Evolutionary conservation across 2,888 invertebrate genomes (phyloP).

Genomic region (Platypus cylindrus): DNA sequence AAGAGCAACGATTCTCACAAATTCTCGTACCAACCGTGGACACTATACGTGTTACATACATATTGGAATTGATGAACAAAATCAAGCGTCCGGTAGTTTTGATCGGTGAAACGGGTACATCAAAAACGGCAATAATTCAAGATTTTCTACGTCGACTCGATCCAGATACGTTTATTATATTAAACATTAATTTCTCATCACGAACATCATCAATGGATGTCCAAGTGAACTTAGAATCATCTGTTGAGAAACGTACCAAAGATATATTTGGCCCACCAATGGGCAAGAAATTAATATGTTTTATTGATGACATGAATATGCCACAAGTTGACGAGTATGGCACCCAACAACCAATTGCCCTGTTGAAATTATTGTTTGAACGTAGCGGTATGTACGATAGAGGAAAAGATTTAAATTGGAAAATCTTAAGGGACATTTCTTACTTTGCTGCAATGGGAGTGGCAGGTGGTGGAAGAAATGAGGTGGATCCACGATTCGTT

Average conservation of each 20-base stretch:
- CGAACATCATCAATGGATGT: slow-evolving; percentile 85
- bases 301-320: slow-evolving; percentile 94
- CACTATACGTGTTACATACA: slow-evolving; percentile 67
- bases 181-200: slow-evolving; percentile 84
- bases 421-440: slow-evolving; percentile 67
- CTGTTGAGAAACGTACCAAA: slow-evolving; percentile 81
- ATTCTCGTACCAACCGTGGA: slow-evolving; percentile 86
- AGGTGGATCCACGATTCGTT: slow-evolving; percentile 81
- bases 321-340: slow-evolving; percentile 80
- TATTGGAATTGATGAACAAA: slow-evolving; percentile 63
- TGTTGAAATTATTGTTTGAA: slow-evolving; percentile 83
- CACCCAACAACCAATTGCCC: slow-evolving; percentile 86
- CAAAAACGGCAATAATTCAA: slow-evolving; percentile 80
- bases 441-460: slow-evolving; percentile 78
- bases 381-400: slow-evolving; percentile 80
- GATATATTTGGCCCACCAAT: slow-evolving; percentile 82
- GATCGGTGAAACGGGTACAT: slow-evolving; percentile 85
- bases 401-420: slow-evolving; percentile 83
- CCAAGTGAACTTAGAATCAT: slow-evolving; percentile 74
- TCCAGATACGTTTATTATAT: slow-evolving; percentile 55
- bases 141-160: slow-evolving; percentile 66
- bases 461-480: slow-evolving; percentile 81
- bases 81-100: slow-evolving; percentile 66
- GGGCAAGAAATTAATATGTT: slow-evolving; percentile 78
- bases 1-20: slow-evolving; percentile 57